A percentile compares a stretch with the other conserved stretches of the same genome.
phyloP scores from a whole-genome alignment of 2,888 invertebrate genomes.

The Melanostoma scalare region DNA sequence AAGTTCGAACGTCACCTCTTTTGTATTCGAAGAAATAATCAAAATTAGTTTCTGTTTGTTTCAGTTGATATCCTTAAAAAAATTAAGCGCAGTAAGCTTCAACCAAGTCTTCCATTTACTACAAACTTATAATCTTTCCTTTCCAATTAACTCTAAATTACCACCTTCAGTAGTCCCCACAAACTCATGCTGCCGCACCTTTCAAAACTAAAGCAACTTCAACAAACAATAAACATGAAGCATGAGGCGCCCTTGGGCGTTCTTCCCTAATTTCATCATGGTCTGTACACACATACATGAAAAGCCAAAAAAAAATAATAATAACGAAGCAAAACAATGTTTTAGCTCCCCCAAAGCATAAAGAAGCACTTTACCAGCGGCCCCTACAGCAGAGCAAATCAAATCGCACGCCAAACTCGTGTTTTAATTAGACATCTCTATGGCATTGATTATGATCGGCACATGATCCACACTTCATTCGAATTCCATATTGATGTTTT shows the following conservation, averaged over 20 bases:
- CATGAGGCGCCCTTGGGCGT: slow-evolving; percentile 56
- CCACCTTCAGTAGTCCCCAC: slow-evolving; percentile 26
- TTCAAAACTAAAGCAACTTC: slow-evolving; percentile 51
- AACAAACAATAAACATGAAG: slow-evolving; percentile 66
- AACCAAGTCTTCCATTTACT: too few relatives aligned
- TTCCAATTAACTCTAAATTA: slow-evolving; percentile 44
- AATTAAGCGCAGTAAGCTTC: too few relatives aligned
- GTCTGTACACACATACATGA: slow-evolving; percentile 15
- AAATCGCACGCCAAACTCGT: slow-evolving; percentile 59
- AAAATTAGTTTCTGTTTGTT: too few relatives aligned
- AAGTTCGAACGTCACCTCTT: too few relatives aligned
- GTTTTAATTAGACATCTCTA: slow-evolving; percentile 70
- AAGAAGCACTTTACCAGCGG: slow-evolving; percentile 7
- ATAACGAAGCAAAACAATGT: slow-evolving; percentile 9
- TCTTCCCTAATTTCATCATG: slow-evolving; percentile 63
- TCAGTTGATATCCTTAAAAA: too few relatives aligned
- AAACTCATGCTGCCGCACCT: slow-evolving; percentile 17
- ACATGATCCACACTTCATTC: slow-evolving; percentile 70
- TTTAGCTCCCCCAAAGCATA: slow-evolving; percentile 25
- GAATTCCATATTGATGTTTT: background rate
- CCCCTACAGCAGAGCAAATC: slow-evolving; percentile 17
- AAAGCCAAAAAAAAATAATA: background rate
- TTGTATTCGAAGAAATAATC: too few relatives aligned
- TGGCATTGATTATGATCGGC: slow-evolving; percentile 70
- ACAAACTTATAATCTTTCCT: slow-evolving; percentile 1